phyloP scores from a whole-genome alignment of 2,888 invertebrate genomes.

The Lingula anatina region DNA sequence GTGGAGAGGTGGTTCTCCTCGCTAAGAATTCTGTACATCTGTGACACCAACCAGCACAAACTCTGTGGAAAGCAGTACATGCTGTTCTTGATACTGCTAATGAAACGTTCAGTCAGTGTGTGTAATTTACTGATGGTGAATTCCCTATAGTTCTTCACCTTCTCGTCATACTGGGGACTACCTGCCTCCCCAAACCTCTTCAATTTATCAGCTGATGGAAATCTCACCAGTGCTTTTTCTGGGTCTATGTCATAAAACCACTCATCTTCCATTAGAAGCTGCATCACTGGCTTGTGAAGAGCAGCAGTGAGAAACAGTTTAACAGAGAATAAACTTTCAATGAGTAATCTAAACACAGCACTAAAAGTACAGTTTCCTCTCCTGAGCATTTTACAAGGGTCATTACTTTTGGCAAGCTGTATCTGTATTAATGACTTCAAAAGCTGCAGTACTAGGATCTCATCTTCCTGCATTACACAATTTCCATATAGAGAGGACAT shows the following conservation, averaged over 20 bases:
- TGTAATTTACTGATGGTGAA: constrained; percentile 71
- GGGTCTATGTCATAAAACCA: constrained; percentile 88
- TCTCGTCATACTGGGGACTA: constrained; percentile 67
- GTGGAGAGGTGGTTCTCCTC: constrained; percentile 23
- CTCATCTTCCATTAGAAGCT: constrained; percentile 84
- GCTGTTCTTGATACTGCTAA: constrained; percentile 74
- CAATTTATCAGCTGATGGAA: constrained; percentile 59
- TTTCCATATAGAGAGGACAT: constrained; percentile 60
- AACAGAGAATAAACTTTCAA: constrained; percentile 84
- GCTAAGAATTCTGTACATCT: constrained; percentile 64
- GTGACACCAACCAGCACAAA: constrained; percentile 84
- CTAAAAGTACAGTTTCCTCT: constrained; percentile 82
- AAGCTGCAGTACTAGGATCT: constrained; percentile 53
- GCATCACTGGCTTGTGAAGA: constrained; percentile 83
- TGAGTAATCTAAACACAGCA: constrained; percentile 78
- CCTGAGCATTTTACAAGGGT: constrained; percentile 64
- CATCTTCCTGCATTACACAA: constrained; percentile 71
- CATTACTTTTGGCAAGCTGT: constrained; percentile 67
- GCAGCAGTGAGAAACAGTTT: constrained; percentile 90
- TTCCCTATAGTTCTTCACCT: constrained; percentile 72
- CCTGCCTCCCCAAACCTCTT: constrained; percentile 73
- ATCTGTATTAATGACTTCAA: constrained; percentile 61
- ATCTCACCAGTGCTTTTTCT: constrained; percentile 68
- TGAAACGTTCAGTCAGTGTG: constrained; percentile 73
- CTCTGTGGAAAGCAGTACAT: constrained; percentile 85